Base-by-base conservation (phyloP, 2,113 vertebrate species). In the Ramphastos sulfuratus region DNA sequence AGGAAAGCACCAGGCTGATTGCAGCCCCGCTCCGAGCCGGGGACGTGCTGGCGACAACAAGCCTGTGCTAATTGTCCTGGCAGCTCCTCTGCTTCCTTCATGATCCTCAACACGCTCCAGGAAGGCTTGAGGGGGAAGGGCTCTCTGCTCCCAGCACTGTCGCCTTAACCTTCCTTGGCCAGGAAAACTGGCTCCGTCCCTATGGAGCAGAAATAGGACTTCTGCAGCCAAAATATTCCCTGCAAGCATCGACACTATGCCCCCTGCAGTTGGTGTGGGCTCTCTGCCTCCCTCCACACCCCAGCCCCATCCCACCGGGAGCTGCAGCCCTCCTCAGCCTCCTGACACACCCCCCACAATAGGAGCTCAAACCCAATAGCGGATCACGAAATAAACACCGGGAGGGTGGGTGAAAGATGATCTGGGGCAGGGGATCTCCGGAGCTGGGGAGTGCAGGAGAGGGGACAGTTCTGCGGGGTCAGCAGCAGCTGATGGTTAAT, bases 1-100 rank as follows among this genome's bases (percentile, higher is more conserved):
- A 4, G 54, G 59, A 63, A 87, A 91, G 81, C 0, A 58, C 78
- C 87, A 79, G 82, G 87, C 67, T 91, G 92, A 94, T 94, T 76
- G 76, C 12, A 92, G 60, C 63, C 87, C 64, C 1, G 16, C 72
- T 80, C 64, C 65, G 76, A 75, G 87, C 70, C 74, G 44, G 87
- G 44, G 89, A 91, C 1, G 2, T 58, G 82, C 85, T 80, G 78
- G 55, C 21, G n/a, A 87, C 67, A 95, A 95, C 55, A 85, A 95
- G 82, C 59, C 75, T 25, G 13, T 66, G 79, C 79, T 94, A 95
- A 95, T 87, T 95, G 75, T 89, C 85, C 63, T 94, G 90, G 94
- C 93, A 95, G 79, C 70, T 89, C 55, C 66, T 78, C 74, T 1
- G 1, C 75, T 75, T 92, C 82, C 60, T 78, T 65, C 44, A 24